phyloP scores from a whole-genome alignment of 2,888 invertebrate species.

The Phania funesta region DNA sequence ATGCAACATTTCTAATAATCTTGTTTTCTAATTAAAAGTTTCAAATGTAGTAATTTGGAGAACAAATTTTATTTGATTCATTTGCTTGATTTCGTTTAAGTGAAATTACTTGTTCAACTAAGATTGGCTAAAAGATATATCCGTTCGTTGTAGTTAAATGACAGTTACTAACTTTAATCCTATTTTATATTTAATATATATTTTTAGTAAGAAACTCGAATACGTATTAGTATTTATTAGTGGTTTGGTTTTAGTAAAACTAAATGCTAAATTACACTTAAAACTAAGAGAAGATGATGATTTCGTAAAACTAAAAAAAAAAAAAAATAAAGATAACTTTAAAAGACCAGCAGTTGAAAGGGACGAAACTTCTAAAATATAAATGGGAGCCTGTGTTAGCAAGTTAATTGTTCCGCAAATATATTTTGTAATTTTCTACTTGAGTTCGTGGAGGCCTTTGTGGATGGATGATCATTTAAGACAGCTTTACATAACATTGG shows the following conservation, averaged over 20 bases:
- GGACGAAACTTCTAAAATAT: background rate
- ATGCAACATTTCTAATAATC: conserved; percentile 10
- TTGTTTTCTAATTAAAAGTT: conserved; percentile 39
- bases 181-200: conserved; percentile 21
- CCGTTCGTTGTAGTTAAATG: conserved; percentile 37
- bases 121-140: conserved; percentile 33
- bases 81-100: conserved; percentile 23
- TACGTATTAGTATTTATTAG: conserved; percentile 11
- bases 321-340: background rate
- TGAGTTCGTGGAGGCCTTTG: no score
- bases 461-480: no score
- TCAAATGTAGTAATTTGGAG: conserved; percentile 1
- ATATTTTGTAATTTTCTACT: no score
- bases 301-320: conserved; percentile 35
- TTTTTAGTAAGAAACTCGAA: conserved; percentile 10
- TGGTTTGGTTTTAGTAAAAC: conserved; percentile 22
- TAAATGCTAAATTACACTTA: conserved; percentile 59
- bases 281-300: conserved; percentile 38
- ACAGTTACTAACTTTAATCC: conserved; percentile 29
- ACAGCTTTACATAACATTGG: no score
- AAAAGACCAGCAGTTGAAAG: background rate
- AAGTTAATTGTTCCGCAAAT: no score
- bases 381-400: background rate
- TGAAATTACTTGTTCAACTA: conserved; percentile 23
- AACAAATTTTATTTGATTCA: background rate